Evolutionary conservation across 2,888 invertebrate species (phyloP).

Genomic region (Meganola albula): DNA sequence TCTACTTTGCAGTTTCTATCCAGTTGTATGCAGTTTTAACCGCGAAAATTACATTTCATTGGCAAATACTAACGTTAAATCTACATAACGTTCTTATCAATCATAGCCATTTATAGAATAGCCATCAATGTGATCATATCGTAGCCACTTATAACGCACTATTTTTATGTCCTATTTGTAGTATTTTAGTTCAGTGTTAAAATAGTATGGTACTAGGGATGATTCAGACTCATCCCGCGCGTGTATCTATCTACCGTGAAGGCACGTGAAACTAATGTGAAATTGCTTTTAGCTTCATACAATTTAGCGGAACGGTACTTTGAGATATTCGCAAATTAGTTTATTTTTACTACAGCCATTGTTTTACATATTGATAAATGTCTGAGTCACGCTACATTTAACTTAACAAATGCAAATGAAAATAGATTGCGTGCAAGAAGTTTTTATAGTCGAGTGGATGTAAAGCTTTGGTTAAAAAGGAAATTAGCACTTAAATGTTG

Average conservation of each 20-base stretch:
- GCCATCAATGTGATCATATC: too few relatives aligned
- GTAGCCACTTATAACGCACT: too few relatives aligned
- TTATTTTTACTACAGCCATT: constrained; percentile 13
- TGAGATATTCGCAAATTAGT: constrained; percentile 19
- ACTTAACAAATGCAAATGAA: constrained; percentile 7
- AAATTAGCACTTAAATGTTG: too few relatives aligned
- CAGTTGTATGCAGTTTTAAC: too few relatives aligned
- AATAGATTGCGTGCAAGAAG: too few relatives aligned
- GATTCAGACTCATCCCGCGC: constrained; percentile 31
- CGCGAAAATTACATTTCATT: too few relatives aligned
- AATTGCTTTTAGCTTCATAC: constrained; percentile 29
- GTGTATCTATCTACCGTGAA: constrained; percentile 13
- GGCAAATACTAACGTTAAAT: too few relatives aligned
- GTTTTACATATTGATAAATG: constrained; percentile 17
- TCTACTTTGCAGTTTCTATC: too few relatives aligned
- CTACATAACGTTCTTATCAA: too few relatives aligned
- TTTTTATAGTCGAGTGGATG: too few relatives aligned
- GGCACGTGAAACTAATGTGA: constrained; percentile 29
- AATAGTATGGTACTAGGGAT: constrained; percentile 22
- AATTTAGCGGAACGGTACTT: constrained; percentile 15
- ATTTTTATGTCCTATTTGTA: constrained; percentile 10
- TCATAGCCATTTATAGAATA: too few relatives aligned
- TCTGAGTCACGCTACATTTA: constrained; percentile 16
- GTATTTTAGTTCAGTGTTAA: constrained; percentile 14
- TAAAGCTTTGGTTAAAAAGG: too few relatives aligned